phyloP scores from a whole-genome alignment of 2,888 invertebrate genomes.

The Lacanobia oleracea region DNA sequence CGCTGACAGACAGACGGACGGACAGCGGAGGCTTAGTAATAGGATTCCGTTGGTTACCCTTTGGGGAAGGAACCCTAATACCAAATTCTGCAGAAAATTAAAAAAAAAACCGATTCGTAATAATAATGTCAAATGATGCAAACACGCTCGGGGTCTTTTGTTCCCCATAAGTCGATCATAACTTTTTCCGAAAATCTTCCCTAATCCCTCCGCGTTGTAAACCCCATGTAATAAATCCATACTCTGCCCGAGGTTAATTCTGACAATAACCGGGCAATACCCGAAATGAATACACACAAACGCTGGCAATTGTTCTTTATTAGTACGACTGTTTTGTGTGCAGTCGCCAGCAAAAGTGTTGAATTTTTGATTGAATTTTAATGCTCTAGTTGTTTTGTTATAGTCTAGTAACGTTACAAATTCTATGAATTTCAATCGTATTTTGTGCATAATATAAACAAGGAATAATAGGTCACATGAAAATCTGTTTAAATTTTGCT shows the following conservation, averaged over 20 bases:
- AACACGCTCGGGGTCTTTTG: slow-evolving; percentile 14
- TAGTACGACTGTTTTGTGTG: slow-evolving; percentile 38
- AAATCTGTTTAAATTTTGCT: background rate
- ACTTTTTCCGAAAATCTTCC: slow-evolving; percentile 36
- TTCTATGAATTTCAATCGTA: background rate
- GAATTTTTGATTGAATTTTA: slow-evolving; percentile 8
- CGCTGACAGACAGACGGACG: too few species aligned
- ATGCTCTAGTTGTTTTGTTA: background rate
- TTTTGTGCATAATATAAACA: background rate
- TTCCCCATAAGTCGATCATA: slow-evolving; percentile 11
- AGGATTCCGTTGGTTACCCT: too few species aligned
- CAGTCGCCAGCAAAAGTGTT: slow-evolving; percentile 53
- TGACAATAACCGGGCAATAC: slow-evolving; percentile 54
- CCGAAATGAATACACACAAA: slow-evolving; percentile 39
- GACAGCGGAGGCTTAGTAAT: too few species aligned
- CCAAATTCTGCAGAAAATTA: background rate
- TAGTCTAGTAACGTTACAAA: too few species aligned
- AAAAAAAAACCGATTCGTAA: slow-evolving; percentile 18
- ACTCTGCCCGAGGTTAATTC: slow-evolving; percentile 40
- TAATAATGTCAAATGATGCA: slow-evolving; percentile 17
- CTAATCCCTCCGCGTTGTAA: slow-evolving; percentile 46
- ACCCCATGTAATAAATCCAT: slow-evolving; percentile 54
- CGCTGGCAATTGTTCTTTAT: slow-evolving; percentile 50
- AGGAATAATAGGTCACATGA: background rate
- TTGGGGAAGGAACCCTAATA: too few species aligned